These are phyloP conservation scores for Xestia c-nigrum DNA, from an alignment of 2,888 invertebrate genomes.

Conservation along the genomic window DNA sequence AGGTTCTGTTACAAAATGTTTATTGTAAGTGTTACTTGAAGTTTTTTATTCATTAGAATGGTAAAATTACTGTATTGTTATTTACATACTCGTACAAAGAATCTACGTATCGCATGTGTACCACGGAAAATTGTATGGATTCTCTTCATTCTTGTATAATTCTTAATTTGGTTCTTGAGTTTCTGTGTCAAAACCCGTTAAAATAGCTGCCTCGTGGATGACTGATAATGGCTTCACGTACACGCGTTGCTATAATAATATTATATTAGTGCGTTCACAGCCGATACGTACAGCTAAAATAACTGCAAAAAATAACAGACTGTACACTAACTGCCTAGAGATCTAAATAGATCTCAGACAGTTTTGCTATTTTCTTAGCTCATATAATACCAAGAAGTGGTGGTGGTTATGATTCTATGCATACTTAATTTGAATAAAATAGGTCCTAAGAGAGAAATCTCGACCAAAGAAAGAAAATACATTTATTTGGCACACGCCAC, in stretches of 20 bases:
- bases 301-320: not conserved
- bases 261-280: not conserved
- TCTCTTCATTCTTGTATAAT: slow-evolving; percentile 2
- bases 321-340: no score
- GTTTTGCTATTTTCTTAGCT: not conserved
- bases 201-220: slow-evolving; percentile 5
- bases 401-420: no score
- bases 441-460: no score
- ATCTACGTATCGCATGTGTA: not conserved
- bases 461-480: no score
- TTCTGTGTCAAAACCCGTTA: slow-evolving; percentile 12
- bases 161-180: not conserved
- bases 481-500: no score
- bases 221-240: slow-evolving; percentile 10
- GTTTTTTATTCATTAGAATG: not conserved
- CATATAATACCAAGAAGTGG: not conserved
- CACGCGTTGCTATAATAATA: slow-evolving; percentile 2
- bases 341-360: not conserved
- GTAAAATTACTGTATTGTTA: not conserved
- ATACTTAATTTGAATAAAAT: no score
- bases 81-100: not conserved
- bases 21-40: not conserved
- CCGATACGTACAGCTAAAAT: not conserved
- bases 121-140: not conserved
- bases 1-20: not conserved